These are phyloP conservation scores for Drosophila ambigua DNA, from an alignment of 1,140 invertebrate genomes.

Conservation along the genomic window DNA sequence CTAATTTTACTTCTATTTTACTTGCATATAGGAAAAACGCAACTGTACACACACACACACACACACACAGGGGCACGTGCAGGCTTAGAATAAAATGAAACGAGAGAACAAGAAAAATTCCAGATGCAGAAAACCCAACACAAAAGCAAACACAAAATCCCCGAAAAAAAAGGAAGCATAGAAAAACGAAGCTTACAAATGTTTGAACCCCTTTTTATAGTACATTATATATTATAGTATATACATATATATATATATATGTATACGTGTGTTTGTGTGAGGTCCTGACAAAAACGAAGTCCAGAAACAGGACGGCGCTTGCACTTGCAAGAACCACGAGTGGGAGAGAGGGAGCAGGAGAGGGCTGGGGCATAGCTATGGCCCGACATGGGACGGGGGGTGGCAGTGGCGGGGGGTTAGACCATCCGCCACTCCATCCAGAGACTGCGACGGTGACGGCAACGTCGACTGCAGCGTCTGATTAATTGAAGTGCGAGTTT, in stretches of 20 bases:
- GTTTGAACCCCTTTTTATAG: slow-evolving; percentile 43
- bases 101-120: slow-evolving; percentile 13
- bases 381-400: neutral
- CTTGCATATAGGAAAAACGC: slow-evolving; percentile 26
- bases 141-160: slow-evolving; percentile 27
- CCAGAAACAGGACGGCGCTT: slow-evolving; percentile 49
- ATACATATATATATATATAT: slow-evolving; percentile 12
- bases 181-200: slow-evolving; percentile 35
- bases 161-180: neutral
- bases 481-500: slow-evolving; percentile 82
- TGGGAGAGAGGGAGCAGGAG: neutral
- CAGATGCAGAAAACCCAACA: slow-evolving; percentile 21
- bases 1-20: neutral
- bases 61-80: neutral
- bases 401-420: neutral
- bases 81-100: slow-evolving; percentile 28
- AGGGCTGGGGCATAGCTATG: neutral
- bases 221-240: neutral
- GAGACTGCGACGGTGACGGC: slow-evolving; percentile 26
- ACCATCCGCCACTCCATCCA: slow-evolving; percentile 15
- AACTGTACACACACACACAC: slow-evolving; percentile 38
- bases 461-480: slow-evolving; percentile 60
- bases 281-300: slow-evolving; percentile 47
- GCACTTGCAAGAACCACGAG: slow-evolving; percentile 41
- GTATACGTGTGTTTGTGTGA: too few species aligned